A percentile compares a stretch with the other conserved stretches of the same genome.
Evolutionary conservation across 1,140 invertebrate genomes (phyloP).

Genomic region (Drosophila watanabei): DNA sequence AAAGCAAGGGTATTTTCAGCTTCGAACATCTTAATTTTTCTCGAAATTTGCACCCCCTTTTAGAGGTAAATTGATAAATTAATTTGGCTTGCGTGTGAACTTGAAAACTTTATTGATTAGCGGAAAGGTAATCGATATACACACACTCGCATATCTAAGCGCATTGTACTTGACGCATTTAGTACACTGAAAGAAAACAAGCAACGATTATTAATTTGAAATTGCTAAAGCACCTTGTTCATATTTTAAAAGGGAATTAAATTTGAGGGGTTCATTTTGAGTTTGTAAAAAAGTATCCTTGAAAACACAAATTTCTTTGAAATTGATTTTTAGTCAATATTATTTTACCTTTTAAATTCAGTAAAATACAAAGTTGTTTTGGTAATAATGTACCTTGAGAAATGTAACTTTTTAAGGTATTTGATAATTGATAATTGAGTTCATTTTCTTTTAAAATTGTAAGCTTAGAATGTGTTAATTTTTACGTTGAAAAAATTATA

Average conservation of each 20-base stretch:
- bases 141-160: background rate
- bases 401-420: background rate
- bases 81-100: slow-evolving; percentile 58
- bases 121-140: slow-evolving; percentile 21
- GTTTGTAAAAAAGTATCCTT: background rate
- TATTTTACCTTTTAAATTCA: background rate
- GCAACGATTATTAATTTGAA: too few relatives aligned
- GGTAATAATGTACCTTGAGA: background rate
- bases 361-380: background rate
- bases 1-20: background rate
- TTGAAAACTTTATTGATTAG: slow-evolving; percentile 71
- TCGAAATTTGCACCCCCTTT: slow-evolving; percentile 4
- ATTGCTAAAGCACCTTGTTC: too few relatives aligned
- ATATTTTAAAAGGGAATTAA: too few relatives aligned
- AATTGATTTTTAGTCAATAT: background rate
- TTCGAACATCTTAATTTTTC: background rate
- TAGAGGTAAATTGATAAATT: slow-evolving; percentile 12
- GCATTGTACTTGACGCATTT: slow-evolving; percentile 24
- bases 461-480: too few relatives aligned
- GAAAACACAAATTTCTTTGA: background rate
- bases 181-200: slow-evolving; percentile 13
- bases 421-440: background rate
- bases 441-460: too few relatives aligned
- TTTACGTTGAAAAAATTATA: too few relatives aligned
- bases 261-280: background rate